phyloP scores from a whole-genome alignment of 2,797 vertebrate genomes.

The Graptemys geographica region DNA sequence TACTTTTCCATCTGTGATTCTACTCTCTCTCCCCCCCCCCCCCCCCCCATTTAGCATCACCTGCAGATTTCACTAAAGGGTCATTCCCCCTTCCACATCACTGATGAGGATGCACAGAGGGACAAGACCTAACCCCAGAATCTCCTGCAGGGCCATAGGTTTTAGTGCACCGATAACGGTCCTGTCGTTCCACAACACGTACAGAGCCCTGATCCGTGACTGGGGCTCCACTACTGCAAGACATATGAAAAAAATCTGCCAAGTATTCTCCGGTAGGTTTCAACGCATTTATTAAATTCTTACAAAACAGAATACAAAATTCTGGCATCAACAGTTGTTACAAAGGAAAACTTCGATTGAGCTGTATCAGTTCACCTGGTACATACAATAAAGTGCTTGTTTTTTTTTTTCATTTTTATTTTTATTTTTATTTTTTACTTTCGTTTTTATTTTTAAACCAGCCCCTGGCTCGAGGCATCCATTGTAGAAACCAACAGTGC shows the following conservation, averaged over 20 bases:
- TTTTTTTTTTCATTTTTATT: conserved; percentile 48
- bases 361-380: conserved; percentile 81
- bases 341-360: conserved; percentile 79
- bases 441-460: conserved; percentile 13
- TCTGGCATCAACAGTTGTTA: conserved; percentile 82
- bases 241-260: not conserved
- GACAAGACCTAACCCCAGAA: too few relatives aligned
- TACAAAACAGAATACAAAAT: conserved; percentile 90
- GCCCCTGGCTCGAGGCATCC: not conserved
- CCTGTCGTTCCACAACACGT: not conserved
- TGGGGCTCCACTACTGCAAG: not conserved
- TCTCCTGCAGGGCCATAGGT: not conserved
- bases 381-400: conserved; percentile 84
- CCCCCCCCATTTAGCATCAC: not conserved
- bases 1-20: not conserved
- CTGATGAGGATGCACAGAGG: not conserved
- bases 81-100: not conserved
- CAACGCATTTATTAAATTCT: conserved; percentile 86
- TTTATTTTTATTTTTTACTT: not conserved
- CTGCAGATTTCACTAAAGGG: not conserved
- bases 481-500: conserved; percentile 53
- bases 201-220: not conserved
- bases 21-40: too few relatives aligned
- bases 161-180: not conserved
- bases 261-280: not conserved